Conservation (phyloP, 92 coral and sea anemone species). For the Porites evermanni region DNA sequence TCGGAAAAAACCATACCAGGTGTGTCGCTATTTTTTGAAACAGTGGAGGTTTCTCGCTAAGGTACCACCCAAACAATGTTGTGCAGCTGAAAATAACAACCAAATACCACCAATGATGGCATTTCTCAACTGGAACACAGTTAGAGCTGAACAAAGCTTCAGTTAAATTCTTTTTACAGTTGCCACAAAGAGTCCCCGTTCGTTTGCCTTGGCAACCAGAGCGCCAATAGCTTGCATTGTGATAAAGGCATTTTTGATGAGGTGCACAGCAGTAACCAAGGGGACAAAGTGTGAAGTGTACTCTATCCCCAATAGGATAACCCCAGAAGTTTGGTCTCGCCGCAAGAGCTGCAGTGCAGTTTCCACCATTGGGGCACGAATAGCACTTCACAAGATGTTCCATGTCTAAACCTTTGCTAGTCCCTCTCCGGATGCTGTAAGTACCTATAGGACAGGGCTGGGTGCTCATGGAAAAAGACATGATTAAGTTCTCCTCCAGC, state of each 20-base stretch:
- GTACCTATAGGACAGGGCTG: constrained; percentile 28
- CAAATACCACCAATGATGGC: constrained; percentile 20
- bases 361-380: constrained; percentile 46
- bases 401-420: constrained; percentile 19
- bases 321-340: constrained; percentile 64
- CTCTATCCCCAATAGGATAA: constrained; percentile 20
- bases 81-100: neutral
- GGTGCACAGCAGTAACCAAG: constrained; percentile 44
- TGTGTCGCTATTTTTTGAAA: constrained; percentile 5
- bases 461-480: constrained; percentile 23
- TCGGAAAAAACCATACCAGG: constrained; percentile 43
- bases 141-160: constrained; percentile 30
- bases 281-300: constrained; percentile 46
- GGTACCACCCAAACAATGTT: constrained; percentile 13
- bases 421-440: constrained; percentile 43
- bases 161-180: constrained; percentile 35
- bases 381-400: constrained; percentile 11
- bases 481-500: neutral
- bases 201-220: constrained; percentile 64
- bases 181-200: constrained; percentile 47
- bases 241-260: constrained; percentile 30
- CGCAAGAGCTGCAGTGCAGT: constrained; percentile 32
- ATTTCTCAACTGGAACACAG: constrained; percentile 13
- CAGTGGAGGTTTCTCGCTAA: constrained; percentile 44
- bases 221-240: constrained; percentile 6